Conservation (phyloP, 1,140 invertebrate species). For the Brachionus calyciflorus region DNA sequence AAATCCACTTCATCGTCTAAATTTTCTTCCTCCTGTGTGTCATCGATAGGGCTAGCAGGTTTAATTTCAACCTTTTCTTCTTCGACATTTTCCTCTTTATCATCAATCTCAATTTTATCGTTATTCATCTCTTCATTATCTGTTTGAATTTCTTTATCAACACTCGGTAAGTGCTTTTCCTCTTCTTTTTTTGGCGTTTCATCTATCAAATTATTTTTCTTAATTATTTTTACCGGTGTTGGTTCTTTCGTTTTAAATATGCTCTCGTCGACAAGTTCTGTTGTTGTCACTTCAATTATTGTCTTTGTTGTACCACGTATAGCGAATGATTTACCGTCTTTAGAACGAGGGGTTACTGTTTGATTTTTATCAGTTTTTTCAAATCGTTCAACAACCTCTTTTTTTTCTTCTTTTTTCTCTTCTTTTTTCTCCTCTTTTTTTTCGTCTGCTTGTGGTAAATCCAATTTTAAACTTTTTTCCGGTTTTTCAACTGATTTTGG, state of each 20-base stretch:
- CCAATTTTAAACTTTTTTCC: background rate
- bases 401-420: background rate
- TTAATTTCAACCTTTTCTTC: no score
- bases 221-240: background rate
- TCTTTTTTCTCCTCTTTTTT: background rate
- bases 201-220: background rate
- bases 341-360: constrained; percentile 17
- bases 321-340: constrained; percentile 29
- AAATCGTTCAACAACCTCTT: background rate
- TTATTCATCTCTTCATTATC: no score
- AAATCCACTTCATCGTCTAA: no score
- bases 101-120: background rate
- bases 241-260: constrained; percentile 5
- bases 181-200: background rate
- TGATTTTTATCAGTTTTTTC: background rate
- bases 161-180: background rate
- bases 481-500: background rate
- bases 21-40: no score
- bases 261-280: constrained; percentile 31
- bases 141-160: background rate
- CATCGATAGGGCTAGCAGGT: no score
- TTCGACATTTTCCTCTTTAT: background rate
- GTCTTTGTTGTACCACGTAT: constrained; percentile 44
- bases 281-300: constrained; percentile 40
- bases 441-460: background rate